Conservation (phyloP, 2,113 vertebrate species). For the Ciconia boyciana region DNA sequence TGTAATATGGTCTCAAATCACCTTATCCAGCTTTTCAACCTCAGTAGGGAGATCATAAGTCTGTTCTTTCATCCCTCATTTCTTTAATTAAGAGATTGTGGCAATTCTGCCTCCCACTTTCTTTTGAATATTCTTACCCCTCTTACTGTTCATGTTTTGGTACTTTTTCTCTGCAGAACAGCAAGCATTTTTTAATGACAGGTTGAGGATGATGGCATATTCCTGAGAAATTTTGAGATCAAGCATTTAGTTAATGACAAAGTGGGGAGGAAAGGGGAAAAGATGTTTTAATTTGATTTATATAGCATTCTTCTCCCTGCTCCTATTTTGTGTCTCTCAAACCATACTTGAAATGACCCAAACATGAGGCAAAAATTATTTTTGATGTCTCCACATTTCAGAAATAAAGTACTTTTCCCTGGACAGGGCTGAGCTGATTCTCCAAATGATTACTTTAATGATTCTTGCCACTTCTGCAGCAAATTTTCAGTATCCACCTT, state of each 20-base stretch:
- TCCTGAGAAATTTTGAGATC: not conserved
- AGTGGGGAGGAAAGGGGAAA: not conserved
- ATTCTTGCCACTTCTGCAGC: not conserved
- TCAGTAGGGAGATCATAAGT: not conserved
- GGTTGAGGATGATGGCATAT: not conserved
- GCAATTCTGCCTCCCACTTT: not conserved
- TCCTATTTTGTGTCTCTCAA: not conserved
- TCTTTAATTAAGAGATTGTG: not conserved
- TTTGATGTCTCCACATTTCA: not conserved
- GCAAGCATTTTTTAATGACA: not conserved
- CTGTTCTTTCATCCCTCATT: not conserved
- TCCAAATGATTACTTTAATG: not conserved
- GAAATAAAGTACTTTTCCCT: not conserved
- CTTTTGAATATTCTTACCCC: not conserved
- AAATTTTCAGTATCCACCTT: not conserved
- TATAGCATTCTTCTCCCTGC: not conserved
- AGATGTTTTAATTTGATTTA: not conserved
- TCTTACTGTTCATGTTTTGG: not conserved
- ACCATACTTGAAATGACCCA: not conserved
- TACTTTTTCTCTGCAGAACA: not conserved
- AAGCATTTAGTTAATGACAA: not conserved
- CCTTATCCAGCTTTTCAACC: not conserved
- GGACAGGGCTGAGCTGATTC: not conserved
- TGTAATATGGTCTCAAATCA: not conserved
- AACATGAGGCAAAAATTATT: rapidly evolving